phyloP scores from a whole-genome alignment of 2,113 vertebrate species.

The Pristiophorus japonicus region DNA sequence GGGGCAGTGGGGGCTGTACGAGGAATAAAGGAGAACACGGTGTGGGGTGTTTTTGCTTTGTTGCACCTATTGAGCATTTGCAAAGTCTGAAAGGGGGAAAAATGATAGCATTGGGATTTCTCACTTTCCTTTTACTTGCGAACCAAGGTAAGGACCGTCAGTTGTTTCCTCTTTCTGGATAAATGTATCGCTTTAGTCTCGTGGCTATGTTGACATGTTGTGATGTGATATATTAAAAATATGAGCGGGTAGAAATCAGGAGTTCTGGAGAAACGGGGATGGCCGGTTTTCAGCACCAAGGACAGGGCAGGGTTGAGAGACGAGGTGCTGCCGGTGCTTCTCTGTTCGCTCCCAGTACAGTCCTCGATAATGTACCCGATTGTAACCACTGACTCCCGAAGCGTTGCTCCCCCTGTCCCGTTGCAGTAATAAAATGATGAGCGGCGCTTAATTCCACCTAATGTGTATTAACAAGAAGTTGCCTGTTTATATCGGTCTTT shows the following conservation, averaged over 20 bases:
- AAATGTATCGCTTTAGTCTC: neutral
- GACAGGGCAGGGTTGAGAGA: neutral
- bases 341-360: no score
- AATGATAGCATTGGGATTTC: neutral
- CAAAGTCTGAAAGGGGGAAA: neutral
- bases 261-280: neutral
- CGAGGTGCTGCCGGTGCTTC: neutral
- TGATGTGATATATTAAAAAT: neutral
- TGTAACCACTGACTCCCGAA: neutral
- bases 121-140: neutral
- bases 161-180: neutral
- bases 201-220: neutral
- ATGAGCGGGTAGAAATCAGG: neutral
- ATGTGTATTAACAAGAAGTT: neutral
- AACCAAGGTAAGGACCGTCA: neutral
- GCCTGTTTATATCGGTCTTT: neutral
- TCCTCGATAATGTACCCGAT: neutral
- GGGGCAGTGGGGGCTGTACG: neutral
- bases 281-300: conserved; percentile 22
- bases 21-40: neutral
- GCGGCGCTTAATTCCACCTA: neutral
- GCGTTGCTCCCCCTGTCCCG: neutral
- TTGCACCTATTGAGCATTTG: no score
- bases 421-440: neutral
- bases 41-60: neutral